Conservation (phyloP, 1,140 invertebrate species). For the Zelostemma sp. region DNA sequence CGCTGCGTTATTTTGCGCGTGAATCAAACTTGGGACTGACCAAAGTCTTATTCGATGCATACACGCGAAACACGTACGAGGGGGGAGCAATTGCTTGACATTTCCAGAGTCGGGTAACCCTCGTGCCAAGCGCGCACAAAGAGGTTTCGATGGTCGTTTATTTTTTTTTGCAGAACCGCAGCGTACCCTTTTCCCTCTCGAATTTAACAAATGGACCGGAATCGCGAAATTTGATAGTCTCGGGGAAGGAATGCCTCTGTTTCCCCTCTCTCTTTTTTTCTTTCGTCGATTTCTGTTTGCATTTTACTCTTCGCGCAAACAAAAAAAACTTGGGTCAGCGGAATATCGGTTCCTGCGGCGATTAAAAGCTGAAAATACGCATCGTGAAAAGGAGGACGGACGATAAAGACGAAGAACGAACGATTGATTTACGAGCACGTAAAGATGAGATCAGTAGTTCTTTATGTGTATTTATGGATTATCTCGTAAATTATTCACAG, state of each 20-base stretch:
- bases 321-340: constrained; percentile 42
- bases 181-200: constrained; percentile 13
- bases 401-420: too few species aligned
- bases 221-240: constrained; percentile 49
- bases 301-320: constrained; percentile 36
- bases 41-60: too few species aligned
- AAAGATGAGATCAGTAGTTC: constrained; percentile 37
- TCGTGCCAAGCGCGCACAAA: constrained; percentile 19
- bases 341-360: constrained; percentile 31
- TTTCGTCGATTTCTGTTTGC: constrained; percentile 29
- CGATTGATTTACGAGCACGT: constrained; percentile 39
- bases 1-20: too few species aligned
- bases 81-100: neutral
- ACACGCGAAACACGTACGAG: constrained; percentile 1
- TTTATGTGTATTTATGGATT: constrained; percentile 36
- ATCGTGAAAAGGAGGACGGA: too few species aligned
- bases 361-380: constrained; percentile 41
- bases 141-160: constrained; percentile 13
- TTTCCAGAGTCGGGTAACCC: neutral
- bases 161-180: constrained; percentile 17
- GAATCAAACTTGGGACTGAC: too few species aligned
- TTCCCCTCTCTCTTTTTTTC: constrained; percentile 16
- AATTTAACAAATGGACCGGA: constrained; percentile 48
- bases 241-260: constrained; percentile 36
- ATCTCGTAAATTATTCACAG: constrained; percentile 26